These are phyloP conservation scores for Arothron firmamentum DNA, from an alignment of 2,113 vertebrate species.

Conservation along the genomic window DNA sequence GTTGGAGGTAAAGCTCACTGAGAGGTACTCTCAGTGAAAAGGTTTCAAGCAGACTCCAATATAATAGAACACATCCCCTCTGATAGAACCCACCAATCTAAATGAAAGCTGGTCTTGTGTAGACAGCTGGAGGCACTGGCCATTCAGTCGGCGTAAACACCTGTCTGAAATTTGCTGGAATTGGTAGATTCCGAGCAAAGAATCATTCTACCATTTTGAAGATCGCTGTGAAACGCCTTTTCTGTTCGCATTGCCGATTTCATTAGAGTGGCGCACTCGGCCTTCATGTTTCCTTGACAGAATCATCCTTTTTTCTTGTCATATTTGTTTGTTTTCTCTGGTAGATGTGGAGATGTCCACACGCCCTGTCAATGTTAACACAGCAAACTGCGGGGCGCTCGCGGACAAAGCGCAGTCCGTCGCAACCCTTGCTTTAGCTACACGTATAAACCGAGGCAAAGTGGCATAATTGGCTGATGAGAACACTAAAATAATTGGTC, in stretches of 20 bases:
- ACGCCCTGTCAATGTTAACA: slow-evolving; percentile 23
- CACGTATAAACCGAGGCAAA: slow-evolving; percentile 41
- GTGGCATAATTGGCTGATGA: slow-evolving; percentile 41
- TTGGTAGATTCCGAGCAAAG: slow-evolving; percentile 19
- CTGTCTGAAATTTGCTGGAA: slow-evolving; percentile 52
- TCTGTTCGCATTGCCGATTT: slow-evolving; percentile 44
- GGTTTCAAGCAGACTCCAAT: slow-evolving; percentile 31
- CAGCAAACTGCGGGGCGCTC: slow-evolving; percentile 5
- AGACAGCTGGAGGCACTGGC: slow-evolving; percentile 36
- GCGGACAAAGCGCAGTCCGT: slow-evolving; percentile 17
- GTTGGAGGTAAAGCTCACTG: slow-evolving; percentile 7
- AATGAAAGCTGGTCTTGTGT: slow-evolving; percentile 49
- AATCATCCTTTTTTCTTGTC: background rate
- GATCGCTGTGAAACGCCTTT: slow-evolving; percentile 32
- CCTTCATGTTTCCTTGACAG: slow-evolving; percentile 35
- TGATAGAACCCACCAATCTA: slow-evolving; percentile 39
- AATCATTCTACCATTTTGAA: slow-evolving; percentile 45
- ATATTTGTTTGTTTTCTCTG: slow-evolving; percentile 37
- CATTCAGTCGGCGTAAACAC: slow-evolving; percentile 50
- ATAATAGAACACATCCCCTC: slow-evolving; percentile 2
- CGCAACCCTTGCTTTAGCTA: slow-evolving; percentile 21
- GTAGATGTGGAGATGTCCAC: no score
- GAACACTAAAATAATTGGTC: slow-evolving; percentile 71
- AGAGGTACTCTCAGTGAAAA: slow-evolving; percentile 15
- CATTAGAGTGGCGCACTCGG: slow-evolving; percentile 32